phyloP scores from a whole-genome alignment of 2,113 vertebrate species.

The Furnarius figulus region DNA sequence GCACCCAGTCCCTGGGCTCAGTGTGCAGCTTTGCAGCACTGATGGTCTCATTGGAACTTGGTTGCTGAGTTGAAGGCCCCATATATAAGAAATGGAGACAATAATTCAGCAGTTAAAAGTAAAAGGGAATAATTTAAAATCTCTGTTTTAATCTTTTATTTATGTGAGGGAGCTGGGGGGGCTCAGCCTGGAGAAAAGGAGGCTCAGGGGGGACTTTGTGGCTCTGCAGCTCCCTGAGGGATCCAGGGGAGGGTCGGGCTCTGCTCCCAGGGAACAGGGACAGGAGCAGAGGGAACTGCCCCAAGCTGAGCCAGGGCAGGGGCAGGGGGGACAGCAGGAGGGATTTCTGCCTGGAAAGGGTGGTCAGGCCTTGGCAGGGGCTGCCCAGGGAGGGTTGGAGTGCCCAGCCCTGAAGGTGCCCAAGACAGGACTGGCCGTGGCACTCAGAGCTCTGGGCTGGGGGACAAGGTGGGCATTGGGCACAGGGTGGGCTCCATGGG shows the following conservation, averaged over 20 bases:
- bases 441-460: not conserved
- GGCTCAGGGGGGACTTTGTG: not conserved
- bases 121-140: not conserved
- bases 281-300: not conserved
- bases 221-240: not conserved
- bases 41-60: not conserved
- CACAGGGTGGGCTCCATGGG: not conserved
- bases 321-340: not conserved
- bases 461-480: not conserved
- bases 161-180: not conserved
- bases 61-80: not conserved
- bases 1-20: not conserved
- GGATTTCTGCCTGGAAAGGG: not conserved
- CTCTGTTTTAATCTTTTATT: not conserved
- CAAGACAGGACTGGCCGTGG: not conserved
- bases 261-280: not conserved
- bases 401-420: not conserved
- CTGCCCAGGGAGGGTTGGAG: not conserved
- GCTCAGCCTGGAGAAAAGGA: not conserved
- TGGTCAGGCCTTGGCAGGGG: not conserved
- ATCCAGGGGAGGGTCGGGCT: fast-evolving
- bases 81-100: not conserved
- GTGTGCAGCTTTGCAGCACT: not conserved
- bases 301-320: not conserved
- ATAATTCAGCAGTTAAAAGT: not conserved